Percentiles rank a stretch among this genome's conserved stretches.
phyloP scores from a whole-genome alignment of 53 echinoderm and acorn worm genomes.

The Luidia sarsii region DNA sequence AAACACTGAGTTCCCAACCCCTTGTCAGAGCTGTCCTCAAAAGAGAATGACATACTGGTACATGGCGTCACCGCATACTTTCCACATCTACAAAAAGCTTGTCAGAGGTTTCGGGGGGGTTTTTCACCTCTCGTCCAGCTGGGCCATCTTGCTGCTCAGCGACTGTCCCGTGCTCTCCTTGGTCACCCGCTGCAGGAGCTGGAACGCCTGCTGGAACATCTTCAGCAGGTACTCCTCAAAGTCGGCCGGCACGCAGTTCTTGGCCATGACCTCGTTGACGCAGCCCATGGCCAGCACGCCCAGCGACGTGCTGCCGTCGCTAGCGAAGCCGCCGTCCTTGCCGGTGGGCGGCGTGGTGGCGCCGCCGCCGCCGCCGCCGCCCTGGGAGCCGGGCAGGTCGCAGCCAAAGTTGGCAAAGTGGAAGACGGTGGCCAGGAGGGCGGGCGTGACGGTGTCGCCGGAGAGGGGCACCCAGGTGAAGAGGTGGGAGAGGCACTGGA shows the following conservation, averaged over 20 bases:
- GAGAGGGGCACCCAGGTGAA: constrained; percentile 99
- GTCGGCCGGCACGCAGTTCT: constrained; percentile 94
- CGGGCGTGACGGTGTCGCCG: constrained; percentile 72
- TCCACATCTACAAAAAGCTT: no score
- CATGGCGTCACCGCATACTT: no score
- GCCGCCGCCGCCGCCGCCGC: constrained; percentile 10
- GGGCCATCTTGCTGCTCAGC: constrained; percentile 86
- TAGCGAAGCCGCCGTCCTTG: constrained; percentile 87
- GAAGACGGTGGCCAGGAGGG: constrained; percentile 92
- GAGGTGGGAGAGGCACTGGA: constrained; percentile 88
- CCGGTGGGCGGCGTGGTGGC: constrained; percentile 61
- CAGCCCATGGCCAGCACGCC: constrained; percentile 99
- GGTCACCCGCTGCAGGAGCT: constrained; percentile 92
- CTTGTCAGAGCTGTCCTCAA: no score
- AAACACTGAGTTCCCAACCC: no score
- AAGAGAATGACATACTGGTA: no score
- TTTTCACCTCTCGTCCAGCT: constrained; percentile 91
- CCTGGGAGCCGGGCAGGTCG: constrained; percentile 87
- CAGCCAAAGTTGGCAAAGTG: constrained; percentile 99
- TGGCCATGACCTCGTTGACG: constrained; percentile 97
- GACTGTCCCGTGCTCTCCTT: constrained; percentile 96
- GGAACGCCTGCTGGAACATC: constrained; percentile 99
- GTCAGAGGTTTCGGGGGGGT: background rate
- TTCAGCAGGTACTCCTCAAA: constrained; percentile 94
- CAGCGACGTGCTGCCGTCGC: constrained; percentile 89